Evolutionary conservation across 2,113 vertebrate species (phyloP).

Genomic region (Charina bottae): DNA sequence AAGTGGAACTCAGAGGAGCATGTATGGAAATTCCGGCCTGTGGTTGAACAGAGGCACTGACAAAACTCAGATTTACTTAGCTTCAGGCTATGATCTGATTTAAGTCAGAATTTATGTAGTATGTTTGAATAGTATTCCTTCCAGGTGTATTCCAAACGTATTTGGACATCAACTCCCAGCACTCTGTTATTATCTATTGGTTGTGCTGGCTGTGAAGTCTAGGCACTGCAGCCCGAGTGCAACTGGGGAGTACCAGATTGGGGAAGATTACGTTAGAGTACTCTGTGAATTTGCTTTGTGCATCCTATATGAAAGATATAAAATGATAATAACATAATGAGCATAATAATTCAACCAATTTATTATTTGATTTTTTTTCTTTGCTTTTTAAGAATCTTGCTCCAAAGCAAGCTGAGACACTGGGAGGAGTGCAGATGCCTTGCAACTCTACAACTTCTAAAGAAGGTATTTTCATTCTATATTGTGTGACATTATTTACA

Average conservation of each 20-base stretch:
- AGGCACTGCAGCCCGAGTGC: background rate
- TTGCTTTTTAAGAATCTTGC: slow-evolving; percentile 61
- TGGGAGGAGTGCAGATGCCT: slow-evolving; percentile 54
- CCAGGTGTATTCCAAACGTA: background rate
- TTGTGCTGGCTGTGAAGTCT: background rate
- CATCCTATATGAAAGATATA: background rate
- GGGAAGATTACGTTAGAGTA: background rate
- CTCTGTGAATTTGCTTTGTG: background rate
- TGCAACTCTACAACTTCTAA: slow-evolving; percentile 43
- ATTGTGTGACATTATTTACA: background rate
- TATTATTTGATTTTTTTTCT: slow-evolving; percentile 20
- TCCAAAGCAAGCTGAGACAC: slow-evolving; percentile 54
- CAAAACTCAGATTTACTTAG: background rate
- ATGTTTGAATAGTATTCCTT: background rate
- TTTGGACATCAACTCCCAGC: background rate
- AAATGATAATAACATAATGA: background rate
- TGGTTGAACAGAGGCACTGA: background rate
- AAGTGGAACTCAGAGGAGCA: too few relatives aligned
- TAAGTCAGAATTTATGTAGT: background rate
- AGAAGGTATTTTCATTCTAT: slow-evolving; percentile 65
- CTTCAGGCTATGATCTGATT: background rate
- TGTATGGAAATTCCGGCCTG: background rate
- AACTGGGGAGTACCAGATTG: background rate
- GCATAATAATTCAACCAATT: slow-evolving; percentile 12
- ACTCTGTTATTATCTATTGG: background rate